phyloP scores from a whole-genome alignment of 2,797 vertebrate genomes.

The Coregonus ussuriensis region DNA sequence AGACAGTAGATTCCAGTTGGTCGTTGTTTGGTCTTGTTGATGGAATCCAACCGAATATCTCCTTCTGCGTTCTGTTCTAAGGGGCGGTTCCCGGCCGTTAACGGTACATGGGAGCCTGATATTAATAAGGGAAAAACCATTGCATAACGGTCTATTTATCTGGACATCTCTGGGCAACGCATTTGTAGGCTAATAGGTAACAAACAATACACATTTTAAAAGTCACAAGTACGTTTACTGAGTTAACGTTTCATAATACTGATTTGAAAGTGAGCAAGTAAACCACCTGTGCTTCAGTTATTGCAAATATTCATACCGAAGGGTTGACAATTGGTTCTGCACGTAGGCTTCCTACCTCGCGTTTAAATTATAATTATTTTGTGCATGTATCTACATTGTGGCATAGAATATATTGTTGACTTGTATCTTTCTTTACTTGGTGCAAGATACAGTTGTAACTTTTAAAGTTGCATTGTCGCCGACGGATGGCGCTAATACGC shows the following conservation, averaged over 20 bases:
- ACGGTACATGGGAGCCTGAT: background rate
- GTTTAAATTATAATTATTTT: background rate
- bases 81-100: too few species aligned
- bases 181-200: background rate
- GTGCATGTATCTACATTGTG: background rate
- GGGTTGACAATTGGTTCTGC: background rate
- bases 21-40: slow-evolving; percentile 79
- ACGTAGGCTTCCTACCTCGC: background rate
- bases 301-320: background rate
- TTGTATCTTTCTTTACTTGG: too few species aligned
- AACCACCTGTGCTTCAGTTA: background rate
- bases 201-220: background rate
- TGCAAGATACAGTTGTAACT: too few species aligned
- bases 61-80: slow-evolving; percentile 19
- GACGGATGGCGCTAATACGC: slow-evolving; percentile 15
- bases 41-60: slow-evolving; percentile 65
- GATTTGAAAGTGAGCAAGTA: background rate
- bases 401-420: too few species aligned
- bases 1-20: slow-evolving; percentile 71
- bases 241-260: background rate
- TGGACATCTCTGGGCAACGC: background rate
- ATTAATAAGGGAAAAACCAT: background rate
- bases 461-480: background rate
- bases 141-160: background rate
- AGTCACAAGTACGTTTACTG: background rate